Conservation (phyloP, 2,888 invertebrate genomes). For the Athalia rosae region DNA sequence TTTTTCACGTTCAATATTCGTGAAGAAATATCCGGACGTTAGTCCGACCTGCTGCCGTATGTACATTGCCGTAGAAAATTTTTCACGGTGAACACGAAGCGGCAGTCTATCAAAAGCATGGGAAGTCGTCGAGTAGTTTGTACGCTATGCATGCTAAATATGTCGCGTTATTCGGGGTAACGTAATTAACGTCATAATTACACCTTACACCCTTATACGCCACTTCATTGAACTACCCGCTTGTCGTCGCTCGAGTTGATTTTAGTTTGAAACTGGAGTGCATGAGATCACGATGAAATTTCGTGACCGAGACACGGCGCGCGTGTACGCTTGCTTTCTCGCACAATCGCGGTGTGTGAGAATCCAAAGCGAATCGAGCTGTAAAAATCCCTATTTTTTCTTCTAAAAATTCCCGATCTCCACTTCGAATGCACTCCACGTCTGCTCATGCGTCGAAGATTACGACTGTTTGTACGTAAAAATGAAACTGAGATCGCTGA, state of each 20-base stretch:
- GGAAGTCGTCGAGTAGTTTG: constrained; percentile 25
- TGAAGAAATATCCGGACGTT: neutral
- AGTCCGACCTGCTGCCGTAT: no score
- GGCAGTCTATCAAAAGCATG: constrained; percentile 22
- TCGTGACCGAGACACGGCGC: neutral
- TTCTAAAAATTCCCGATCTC: no score
- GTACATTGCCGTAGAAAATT: no score
- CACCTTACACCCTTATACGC: neutral
- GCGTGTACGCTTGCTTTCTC: no score
- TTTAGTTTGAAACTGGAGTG: constrained; percentile 21
- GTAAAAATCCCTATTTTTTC: no score
- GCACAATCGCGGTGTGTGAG: no score
- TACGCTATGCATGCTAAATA: constrained; percentile 68
- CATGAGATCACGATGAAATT: neutral
- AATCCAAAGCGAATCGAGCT: no score
- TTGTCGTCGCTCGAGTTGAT: constrained; percentile 1
- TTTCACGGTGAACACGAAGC: neutral
- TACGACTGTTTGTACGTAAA: neutral
- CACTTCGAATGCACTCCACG: no score
- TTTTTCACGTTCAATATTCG: neutral
- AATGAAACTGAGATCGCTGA: constrained; percentile 16
- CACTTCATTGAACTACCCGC: neutral
- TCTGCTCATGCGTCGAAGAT: no score
- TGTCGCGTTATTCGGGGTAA: constrained; percentile 60
- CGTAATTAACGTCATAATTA: constrained; percentile 66